Percentiles rank a stretch among this genome's conserved stretches.
phyloP scores from a whole-genome alignment of 2,888 invertebrate genomes.

The Macrosiphum euphorbiae region DNA sequence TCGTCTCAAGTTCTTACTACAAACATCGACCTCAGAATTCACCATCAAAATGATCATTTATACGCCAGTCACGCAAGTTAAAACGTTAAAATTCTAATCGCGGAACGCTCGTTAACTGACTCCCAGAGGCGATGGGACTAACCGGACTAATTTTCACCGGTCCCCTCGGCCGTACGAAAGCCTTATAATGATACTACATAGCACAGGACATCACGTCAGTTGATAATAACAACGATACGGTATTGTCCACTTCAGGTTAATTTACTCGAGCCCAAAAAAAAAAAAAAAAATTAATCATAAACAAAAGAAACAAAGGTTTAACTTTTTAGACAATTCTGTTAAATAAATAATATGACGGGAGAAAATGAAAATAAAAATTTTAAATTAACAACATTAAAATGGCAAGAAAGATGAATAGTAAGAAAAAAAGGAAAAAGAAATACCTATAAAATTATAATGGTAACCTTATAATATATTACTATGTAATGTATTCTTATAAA shows the following conservation, averaged over 20 bases:
- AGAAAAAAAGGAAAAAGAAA: background rate
- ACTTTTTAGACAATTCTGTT: background rate
- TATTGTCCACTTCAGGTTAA: conserved; percentile 21
- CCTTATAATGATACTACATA: background rate
- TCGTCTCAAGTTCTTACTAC: background rate
- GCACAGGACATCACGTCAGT: background rate
- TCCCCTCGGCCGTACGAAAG: background rate
- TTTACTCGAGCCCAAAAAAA: background rate
- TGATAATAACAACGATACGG: conserved; percentile 24
- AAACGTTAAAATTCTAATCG: conserved; percentile 61
- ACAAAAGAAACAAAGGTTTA: background rate
- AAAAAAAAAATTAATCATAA: background rate
- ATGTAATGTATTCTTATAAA: background rate
- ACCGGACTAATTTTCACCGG: conserved; percentile 36
- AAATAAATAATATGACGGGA: background rate
- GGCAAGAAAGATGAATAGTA: background rate
- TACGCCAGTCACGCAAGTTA: conserved; percentile 40
- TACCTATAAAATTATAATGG: background rate
- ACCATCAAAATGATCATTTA: conserved; percentile 21
- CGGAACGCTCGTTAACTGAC: conserved; percentile 50
- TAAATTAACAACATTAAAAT: background rate
- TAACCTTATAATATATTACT: background rate
- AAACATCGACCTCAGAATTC: background rate
- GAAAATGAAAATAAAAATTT: background rate
- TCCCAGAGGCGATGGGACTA: conserved; percentile 12